Conservation (phyloP, 2,113 vertebrate species). For the Pelusios castaneus region DNA sequence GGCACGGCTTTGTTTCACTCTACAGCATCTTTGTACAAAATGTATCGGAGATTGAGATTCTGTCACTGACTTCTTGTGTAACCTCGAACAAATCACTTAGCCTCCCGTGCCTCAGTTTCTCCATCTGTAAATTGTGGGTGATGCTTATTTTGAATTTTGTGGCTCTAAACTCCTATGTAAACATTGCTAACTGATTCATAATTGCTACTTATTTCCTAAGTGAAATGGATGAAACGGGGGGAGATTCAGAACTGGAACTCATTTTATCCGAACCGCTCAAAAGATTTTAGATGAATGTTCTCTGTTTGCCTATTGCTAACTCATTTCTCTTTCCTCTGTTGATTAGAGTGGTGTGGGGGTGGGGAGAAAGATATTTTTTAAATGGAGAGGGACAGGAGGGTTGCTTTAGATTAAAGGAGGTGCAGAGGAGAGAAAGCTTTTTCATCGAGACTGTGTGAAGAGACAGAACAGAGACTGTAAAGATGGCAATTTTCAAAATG, state of each 20-base stretch:
- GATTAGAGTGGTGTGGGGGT: background rate
- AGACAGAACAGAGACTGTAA: background rate
- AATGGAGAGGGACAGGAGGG: background rate
- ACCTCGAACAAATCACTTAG: background rate
- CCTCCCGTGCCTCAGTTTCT: background rate
- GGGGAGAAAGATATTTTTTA: background rate
- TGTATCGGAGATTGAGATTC: background rate
- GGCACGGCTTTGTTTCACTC: constrained; percentile 57
- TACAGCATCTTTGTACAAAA: constrained; percentile 18
- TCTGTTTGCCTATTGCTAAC: background rate
- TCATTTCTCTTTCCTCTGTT: background rate
- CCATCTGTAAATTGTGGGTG: background rate
- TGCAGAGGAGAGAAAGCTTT: background rate
- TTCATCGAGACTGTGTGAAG: accelerated
- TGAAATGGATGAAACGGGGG: background rate
- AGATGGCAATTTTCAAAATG: no score
- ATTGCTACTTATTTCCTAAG: background rate
- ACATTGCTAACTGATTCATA: background rate
- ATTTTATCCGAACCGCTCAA: background rate
- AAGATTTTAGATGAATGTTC: accelerated
- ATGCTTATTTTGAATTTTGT: background rate
- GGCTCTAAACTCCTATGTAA: background rate
- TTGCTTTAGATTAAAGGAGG: accelerated
- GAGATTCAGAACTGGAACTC: background rate
- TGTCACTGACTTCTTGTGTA: background rate